Conservation (phyloP, 2,797 vertebrate genomes). For the Tapera naevia region DNA sequence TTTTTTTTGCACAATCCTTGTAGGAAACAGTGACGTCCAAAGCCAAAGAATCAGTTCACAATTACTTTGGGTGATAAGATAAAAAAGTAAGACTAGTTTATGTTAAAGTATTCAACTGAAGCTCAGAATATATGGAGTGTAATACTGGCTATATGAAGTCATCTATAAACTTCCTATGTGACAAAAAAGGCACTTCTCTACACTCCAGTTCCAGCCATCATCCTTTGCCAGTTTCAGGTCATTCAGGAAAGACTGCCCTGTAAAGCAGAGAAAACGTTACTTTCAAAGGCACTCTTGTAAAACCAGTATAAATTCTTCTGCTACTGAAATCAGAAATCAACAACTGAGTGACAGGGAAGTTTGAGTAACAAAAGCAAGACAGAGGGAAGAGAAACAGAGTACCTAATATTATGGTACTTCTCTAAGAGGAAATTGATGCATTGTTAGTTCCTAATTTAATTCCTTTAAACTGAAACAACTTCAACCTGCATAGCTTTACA, state of each 20-base stretch:
- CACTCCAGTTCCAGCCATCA: not conserved
- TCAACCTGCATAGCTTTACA: not conserved
- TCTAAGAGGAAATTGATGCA: not conserved
- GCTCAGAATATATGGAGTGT: not conserved
- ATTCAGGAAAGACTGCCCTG: not conserved
- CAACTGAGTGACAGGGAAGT: not conserved
- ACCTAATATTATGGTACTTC: not conserved
- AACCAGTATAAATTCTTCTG: not conserved
- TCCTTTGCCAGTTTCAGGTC: not conserved
- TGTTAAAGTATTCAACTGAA: not conserved
- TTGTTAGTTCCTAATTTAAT: not conserved
- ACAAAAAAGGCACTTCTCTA: not conserved
- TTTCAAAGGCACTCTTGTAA: not conserved
- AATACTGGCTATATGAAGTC: not conserved
- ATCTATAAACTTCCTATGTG: not conserved
- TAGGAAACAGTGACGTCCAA: not conserved
- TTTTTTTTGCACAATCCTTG: accelerated
- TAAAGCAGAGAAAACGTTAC: not conserved
- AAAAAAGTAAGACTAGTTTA: not conserved
- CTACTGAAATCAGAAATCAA: not conserved
- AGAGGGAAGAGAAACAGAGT: not conserved
- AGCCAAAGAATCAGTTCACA: not conserved
- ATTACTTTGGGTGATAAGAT: not conserved
- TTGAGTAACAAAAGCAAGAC: not conserved
- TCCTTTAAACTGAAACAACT: not conserved